phyloP scores from a whole-genome alignment of 2,797 vertebrate species.

The Podargus strigoides region DNA sequence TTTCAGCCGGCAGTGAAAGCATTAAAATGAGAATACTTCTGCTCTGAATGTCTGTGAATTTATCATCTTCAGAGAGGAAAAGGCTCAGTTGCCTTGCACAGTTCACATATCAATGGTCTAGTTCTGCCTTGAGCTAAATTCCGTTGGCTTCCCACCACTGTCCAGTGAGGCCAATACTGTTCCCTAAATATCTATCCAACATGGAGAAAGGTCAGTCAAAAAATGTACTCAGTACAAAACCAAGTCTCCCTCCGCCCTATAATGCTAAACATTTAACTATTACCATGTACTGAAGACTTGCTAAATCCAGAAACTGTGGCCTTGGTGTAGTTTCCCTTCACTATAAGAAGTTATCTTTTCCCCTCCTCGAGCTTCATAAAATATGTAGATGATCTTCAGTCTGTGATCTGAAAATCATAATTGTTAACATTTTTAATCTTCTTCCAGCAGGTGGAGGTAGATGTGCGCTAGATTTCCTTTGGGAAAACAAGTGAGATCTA shows the following conservation, averaged over 20 bases:
- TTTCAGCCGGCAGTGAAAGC: not conserved
- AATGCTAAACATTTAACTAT: not conserved
- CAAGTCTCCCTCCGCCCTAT: not conserved
- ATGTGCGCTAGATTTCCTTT: constrained; percentile 40
- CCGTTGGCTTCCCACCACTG: not conserved
- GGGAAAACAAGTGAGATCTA: not conserved
- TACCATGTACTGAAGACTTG: not conserved
- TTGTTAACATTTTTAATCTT: constrained; percentile 32
- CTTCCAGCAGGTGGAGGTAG: constrained; percentile 67
- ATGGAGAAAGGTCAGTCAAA: not conserved
- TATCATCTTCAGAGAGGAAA: not conserved
- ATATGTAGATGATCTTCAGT: not conserved
- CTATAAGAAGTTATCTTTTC: not conserved
- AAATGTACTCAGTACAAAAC: not conserved
- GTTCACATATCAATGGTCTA: not conserved
- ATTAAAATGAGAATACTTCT: constrained; percentile 21
- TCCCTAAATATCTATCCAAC: not conserved
- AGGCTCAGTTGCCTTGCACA: not conserved
- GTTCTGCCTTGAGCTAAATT: constrained; percentile 33
- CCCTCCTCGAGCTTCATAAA: not conserved
- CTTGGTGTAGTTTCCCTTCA: not conserved
- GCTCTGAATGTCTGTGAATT: not conserved
- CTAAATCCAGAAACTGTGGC: not conserved
- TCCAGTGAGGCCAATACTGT: not conserved
- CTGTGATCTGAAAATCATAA: not conserved